Percentiles rank a stretch among this genome's conserved stretches.
Evolutionary conservation across 1,140 invertebrate genomes (phyloP).

Genomic region (Cecropterus lyciades): DNA sequence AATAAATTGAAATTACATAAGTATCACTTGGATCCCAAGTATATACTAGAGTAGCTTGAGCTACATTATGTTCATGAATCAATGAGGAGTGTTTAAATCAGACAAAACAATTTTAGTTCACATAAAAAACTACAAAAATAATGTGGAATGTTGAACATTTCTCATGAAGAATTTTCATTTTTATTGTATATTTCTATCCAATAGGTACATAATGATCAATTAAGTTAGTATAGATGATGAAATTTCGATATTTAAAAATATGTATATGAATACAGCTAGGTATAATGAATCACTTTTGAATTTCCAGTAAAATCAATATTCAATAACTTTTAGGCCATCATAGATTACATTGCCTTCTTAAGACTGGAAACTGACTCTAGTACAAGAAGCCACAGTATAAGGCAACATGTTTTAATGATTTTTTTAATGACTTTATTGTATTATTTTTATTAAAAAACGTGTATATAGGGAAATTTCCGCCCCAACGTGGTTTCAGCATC

Average conservation of each 20-base stretch:
- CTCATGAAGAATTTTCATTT: conserved; percentile 31
- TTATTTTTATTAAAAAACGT: too few relatives aligned
- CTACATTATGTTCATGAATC: conserved; percentile 21
- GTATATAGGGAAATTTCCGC: too few relatives aligned
- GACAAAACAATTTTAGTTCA: conserved; percentile 39
- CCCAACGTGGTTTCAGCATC: not conserved
- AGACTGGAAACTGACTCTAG: conserved; percentile 2
- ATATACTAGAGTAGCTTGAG: too few relatives aligned
- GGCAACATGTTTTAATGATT: too few relatives aligned
- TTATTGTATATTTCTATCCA: conserved; percentile 40
- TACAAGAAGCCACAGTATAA: not conserved
- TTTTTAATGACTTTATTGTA: too few relatives aligned
- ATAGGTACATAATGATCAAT: conserved; percentile 23
- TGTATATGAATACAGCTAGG: conserved; percentile 6
- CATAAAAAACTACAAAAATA: conserved; percentile 63
- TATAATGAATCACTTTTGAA: conserved; percentile 4
- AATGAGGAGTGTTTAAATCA: conserved; percentile 40
- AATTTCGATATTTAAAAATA: conserved; percentile 21
- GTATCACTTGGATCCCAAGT: too few relatives aligned
- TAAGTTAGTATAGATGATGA: conserved; percentile 25
- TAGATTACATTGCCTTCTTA: not conserved
- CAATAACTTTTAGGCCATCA: conserved; percentile 10
- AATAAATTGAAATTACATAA: conserved; percentile 34
- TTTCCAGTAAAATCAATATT: conserved; percentile 15
- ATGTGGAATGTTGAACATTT: conserved; percentile 68